phyloP scores from a whole-genome alignment of 2,888 invertebrate species.

The Hydrotaea diabolus region DNA sequence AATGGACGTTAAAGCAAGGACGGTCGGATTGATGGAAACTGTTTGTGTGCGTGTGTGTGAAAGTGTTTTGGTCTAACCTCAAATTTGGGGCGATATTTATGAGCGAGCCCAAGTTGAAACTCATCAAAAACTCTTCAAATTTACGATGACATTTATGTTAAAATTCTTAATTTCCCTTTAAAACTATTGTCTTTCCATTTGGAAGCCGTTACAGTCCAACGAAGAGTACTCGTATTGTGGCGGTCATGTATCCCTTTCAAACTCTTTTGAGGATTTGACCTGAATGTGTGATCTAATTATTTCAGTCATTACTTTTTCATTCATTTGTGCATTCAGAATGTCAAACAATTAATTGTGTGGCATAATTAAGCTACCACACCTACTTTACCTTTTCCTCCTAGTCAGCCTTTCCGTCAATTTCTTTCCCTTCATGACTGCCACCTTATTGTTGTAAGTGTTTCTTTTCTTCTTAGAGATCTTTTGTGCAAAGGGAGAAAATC shows the following conservation, averaged over 20 bases:
- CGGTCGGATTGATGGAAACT: neutral
- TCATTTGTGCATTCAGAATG: slow-evolving; percentile 64
- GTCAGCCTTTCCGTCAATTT: neutral
- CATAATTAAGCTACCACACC: slow-evolving; percentile 75
- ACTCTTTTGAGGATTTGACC: slow-evolving; percentile 42
- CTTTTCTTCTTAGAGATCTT: neutral
- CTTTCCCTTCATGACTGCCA: slow-evolving; percentile 3
- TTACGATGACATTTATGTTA: slow-evolving; percentile 77
- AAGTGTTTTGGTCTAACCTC: slow-evolving; percentile 44
- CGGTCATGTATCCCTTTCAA: slow-evolving; percentile 47
- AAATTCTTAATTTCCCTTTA: slow-evolving; percentile 53
- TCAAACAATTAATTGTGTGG: slow-evolving; percentile 73
- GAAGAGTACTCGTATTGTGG: too few relatives aligned
- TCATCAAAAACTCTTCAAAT: slow-evolving; percentile 70
- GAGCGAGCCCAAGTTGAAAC: slow-evolving; percentile 45
- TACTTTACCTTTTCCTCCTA: slow-evolving; percentile 66
- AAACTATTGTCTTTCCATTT: slow-evolving; percentile 31
- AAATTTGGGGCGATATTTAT: slow-evolving; percentile 63
- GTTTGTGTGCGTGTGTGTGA: neutral
- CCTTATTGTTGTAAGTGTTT: slow-evolving; percentile 29
- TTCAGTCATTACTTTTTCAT: slow-evolving; percentile 41
- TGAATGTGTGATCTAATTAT: slow-evolving; percentile 66
- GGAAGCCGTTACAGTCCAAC: too few relatives aligned
- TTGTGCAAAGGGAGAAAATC: slow-evolving; percentile 11
- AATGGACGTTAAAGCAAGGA: neutral